A percentile compares a stretch with the other conserved stretches of the same genome.
phyloP scores from a whole-genome alignment of 2,888 invertebrate genomes.

The Willowsia nigromaculata region DNA sequence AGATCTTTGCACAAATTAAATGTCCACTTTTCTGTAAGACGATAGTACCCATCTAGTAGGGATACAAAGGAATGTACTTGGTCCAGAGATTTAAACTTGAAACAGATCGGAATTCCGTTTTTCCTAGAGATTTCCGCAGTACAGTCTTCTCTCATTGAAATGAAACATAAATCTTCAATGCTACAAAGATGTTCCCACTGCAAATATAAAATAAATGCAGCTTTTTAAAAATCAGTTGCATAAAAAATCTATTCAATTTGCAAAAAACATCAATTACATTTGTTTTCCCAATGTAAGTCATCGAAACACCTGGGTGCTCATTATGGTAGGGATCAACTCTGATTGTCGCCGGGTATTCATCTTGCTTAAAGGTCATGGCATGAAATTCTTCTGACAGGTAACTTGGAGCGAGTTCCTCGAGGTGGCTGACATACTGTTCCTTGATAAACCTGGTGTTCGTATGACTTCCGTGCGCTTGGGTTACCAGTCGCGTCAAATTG shows the following conservation, averaged over 20 bases:
- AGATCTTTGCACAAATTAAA: constrained; percentile 93
- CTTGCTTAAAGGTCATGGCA: constrained; percentile 83
- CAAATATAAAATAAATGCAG: constrained; percentile 6
- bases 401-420: constrained; percentile 89
- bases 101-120: constrained; percentile 88
- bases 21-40: constrained; percentile 92
- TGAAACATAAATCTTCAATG: constrained; percentile 91
- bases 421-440: constrained; percentile 89
- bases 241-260: neutral
- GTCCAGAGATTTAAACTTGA: constrained; percentile 86
- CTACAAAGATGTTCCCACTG: constrained; percentile 89
- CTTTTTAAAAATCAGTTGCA: neutral
- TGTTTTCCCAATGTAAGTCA: constrained; percentile 84
- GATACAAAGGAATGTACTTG: constrained; percentile 90
- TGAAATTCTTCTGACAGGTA: constrained; percentile 89
- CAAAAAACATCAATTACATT: too few species aligned
- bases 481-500: constrained; percentile 83
- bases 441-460: constrained; percentile 85
- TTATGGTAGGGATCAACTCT: constrained; percentile 85
- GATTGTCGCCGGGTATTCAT: constrained; percentile 84
- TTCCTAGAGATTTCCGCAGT: constrained; percentile 88
- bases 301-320: constrained; percentile 85
- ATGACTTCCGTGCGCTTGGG: constrained; percentile 78
- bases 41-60: constrained; percentile 91
- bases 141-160: constrained; percentile 86